phyloP scores from a whole-genome alignment of 1,140 invertebrate genomes.

The Drosophila littoralis region DNA sequence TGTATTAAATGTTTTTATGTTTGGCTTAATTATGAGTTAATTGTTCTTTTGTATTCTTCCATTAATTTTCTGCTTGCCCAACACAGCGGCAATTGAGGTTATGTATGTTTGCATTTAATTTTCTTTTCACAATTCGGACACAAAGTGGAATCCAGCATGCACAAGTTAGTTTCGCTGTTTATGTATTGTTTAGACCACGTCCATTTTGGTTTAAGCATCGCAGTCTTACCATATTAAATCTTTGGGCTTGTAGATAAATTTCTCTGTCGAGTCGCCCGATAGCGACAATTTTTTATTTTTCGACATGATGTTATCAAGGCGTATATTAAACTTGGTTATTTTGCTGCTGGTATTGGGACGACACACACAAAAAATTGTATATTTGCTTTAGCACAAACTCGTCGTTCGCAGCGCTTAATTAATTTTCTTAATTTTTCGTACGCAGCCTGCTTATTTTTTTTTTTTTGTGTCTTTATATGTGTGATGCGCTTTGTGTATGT shows the following conservation, averaged over 20 bases:
- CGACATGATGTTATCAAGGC: conserved; percentile 82
- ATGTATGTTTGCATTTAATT: conserved; percentile 53
- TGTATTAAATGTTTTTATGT: conserved; percentile 17
- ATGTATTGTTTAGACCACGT: conserved; percentile 9
- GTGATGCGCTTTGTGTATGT: conserved; percentile 66
- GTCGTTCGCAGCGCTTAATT: conserved; percentile 38
- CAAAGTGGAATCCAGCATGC: neutral
- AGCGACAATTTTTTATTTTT: conserved; percentile 84
- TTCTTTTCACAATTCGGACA: conserved; percentile 13
- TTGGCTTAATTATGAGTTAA: conserved; percentile 5
- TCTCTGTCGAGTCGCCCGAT: conserved; percentile 74
- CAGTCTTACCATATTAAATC: conserved; percentile 81
- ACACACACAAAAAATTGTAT: conserved; percentile 38
- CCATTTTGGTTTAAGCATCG: conserved; percentile 25
- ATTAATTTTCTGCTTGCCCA: conserved; percentile 39
- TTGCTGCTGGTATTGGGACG: conserved; percentile 61
- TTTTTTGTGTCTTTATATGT: conserved; percentile 53
- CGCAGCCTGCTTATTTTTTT: conserved; percentile 66
- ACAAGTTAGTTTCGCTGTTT: conserved; percentile 6
- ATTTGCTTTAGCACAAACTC: conserved; percentile 43
- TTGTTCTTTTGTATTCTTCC: conserved; percentile 43
- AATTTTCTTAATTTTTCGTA: conserved; percentile 48
- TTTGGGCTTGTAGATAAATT: conserved; percentile 82
- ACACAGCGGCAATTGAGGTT: conserved; percentile 64
- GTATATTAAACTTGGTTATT: conserved; percentile 79